A percentile compares a stretch with the other conserved stretches of the same genome.
Conservation (phyloP, 2,888 invertebrate genomes). For the Tenthredo amoena region DNA sequence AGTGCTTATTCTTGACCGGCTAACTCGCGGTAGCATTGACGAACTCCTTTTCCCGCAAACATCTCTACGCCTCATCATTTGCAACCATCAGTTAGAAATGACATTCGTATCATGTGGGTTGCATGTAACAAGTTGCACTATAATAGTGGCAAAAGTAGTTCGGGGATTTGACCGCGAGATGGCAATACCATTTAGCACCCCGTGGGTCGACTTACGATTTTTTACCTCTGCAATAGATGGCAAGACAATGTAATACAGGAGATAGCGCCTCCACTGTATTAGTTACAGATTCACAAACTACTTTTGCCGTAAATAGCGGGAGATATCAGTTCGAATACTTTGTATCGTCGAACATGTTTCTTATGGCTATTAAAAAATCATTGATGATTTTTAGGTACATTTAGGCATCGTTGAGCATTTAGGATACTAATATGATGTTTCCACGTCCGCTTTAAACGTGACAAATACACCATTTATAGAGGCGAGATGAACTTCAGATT, state of each 20-base stretch:
- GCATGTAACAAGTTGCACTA: too few species aligned
- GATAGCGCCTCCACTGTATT: background rate
- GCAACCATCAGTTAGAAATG: too few species aligned
- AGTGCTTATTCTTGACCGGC: too few species aligned
- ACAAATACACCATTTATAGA: background rate
- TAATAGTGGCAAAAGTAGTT: background rate
- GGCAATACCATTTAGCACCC: too few species aligned
- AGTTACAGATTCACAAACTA: background rate
- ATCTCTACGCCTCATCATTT: too few species aligned
- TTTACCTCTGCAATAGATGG: background rate
- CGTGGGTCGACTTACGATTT: background rate
- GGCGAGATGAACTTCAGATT: background rate
- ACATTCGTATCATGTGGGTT: too few species aligned
- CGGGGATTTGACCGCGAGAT: background rate
- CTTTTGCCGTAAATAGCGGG: constrained; percentile 3
- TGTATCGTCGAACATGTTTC: background rate
- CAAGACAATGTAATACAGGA: background rate
- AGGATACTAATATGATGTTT: too few species aligned
- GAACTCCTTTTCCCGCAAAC: too few species aligned
- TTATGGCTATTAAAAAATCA: background rate
- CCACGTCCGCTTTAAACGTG: too few species aligned
- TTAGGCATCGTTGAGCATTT: background rate
- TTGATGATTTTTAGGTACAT: background rate
- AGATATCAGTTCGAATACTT: background rate
- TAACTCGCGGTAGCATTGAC: too few species aligned